Evolutionary conservation across 2,113 vertebrate species (phyloP), one percentile per base, ranked within the genome.

Genomic region (Miniopterus natalensis): DNA sequence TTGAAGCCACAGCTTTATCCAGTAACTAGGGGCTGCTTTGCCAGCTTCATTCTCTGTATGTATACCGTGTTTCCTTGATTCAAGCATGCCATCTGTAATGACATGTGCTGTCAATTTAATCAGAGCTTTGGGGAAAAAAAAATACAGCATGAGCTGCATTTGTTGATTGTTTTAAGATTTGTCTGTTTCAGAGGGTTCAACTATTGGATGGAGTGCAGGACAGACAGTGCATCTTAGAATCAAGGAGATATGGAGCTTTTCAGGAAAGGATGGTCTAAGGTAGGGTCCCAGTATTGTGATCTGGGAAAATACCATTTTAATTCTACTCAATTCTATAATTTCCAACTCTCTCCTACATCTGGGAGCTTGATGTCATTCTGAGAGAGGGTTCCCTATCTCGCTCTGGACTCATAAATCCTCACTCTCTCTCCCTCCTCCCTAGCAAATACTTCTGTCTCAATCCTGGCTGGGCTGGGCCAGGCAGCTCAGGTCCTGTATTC

Each of bases 31-130:
- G 40, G 31, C 55, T 92, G 83, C 29, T 94, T 61, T 83, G 51
- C 49, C 81, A 91, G 81, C 57, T 11, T 86, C 78, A 66, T 91
- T 85, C 88, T 91, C 77, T 77, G 31, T 84, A 75, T 81, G 74
- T 74, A 75, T 45, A 88, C 90, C 53, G 27, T 42, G 91, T 78
- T 96, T 96, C 94, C 51, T 29, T 95, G 93, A 97, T 92, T 95
- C 57, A 18, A 86, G 88, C 40, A 70, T 45, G 79, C 57, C 93
- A 75, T 92, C 94, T 53, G 81, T 90, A 53, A 85, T 90, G 84
- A 87, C 94, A 96, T 0, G 10, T 1, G 11, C 81, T 88, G 59
- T 79, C 95, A 79, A 96, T 94, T 92, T 88, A 90, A 96, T 96
- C 95, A 90, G 51, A 84, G 74, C 79, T 75, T 42, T 42, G 27